Evolutionary conservation across 2,797 vertebrate genomes (phyloP).

Genomic region (Pseudocheirus occidentalis): DNA sequence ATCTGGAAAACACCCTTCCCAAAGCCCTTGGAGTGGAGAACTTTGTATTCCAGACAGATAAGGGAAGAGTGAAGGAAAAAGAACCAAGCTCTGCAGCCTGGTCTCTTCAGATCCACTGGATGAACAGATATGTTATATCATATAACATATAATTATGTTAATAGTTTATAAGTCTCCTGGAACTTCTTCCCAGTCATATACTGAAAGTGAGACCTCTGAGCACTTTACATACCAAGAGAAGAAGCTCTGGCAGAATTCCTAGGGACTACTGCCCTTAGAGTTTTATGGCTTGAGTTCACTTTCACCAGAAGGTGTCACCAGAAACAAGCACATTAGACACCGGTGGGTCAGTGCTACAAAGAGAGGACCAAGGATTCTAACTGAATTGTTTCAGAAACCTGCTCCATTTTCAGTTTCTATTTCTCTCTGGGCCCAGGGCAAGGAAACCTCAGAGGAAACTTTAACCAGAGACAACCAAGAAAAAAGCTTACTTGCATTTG

Average conservation of each 20-base stretch:
- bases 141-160: neutral
- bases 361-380: neutral
- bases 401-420: neutral
- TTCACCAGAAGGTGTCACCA: conserved; percentile 72
- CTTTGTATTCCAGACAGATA: neutral
- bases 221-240: neutral
- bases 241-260: neutral
- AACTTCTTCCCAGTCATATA: neutral
- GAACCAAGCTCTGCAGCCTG: neutral
- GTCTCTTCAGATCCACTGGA: no score
- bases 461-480: neutral
- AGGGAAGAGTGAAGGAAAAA: neutral
- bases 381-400: neutral
- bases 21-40: neutral
- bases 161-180: neutral
- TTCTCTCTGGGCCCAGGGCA: neutral
- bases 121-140: neutral
- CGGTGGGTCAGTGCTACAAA: neutral
- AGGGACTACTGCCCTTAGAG: neutral
- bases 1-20: neutral
- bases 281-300: neutral
- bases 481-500: neutral
- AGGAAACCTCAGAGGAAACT: neutral
- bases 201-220: neutral
- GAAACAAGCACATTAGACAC: conserved; percentile 33